Evolutionary conservation across 1,140 invertebrate species (phyloP).

Genomic region (Dufourea novaeangliae): DNA sequence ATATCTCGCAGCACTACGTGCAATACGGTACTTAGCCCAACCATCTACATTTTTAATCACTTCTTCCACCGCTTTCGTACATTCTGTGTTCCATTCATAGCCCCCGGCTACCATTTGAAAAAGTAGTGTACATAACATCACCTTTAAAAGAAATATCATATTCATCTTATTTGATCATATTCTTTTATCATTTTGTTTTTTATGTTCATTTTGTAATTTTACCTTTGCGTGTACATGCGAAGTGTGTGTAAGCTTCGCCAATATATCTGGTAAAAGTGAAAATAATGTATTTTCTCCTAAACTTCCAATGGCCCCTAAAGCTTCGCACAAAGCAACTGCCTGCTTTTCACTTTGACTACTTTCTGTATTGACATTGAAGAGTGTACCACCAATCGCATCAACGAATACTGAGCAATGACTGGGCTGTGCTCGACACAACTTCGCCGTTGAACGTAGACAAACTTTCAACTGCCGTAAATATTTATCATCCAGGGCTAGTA

Average conservation of each 20-base stretch:
- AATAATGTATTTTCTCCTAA: conserved; percentile 84
- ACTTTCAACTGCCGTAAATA: conserved; percentile 84
- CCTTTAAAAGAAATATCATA: conserved; percentile 65
- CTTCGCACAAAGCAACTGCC: conserved; percentile 84
- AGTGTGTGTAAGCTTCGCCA: conserved; percentile 80
- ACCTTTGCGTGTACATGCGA: conserved; percentile 77
- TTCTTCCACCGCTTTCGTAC: conserved; percentile 82
- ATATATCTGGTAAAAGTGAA: conserved; percentile 83
- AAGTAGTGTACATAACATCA: conserved; percentile 90
- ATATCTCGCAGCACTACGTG: conserved; percentile 91
- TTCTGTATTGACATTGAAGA: conserved; percentile 77
- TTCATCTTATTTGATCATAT: conserved; percentile 11
- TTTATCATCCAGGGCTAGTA: conserved; percentile 82
- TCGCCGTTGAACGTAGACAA: conserved; percentile 87
- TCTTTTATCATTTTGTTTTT: background rate
- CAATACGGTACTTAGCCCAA: conserved; percentile 94
- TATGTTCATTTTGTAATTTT: conserved; percentile 11
- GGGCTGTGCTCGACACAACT: conserved; percentile 84
- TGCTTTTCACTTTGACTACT: conserved; percentile 74
- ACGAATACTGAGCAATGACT: conserved; percentile 85
- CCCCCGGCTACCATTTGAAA: conserved; percentile 90
- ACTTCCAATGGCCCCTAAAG: conserved; percentile 88
- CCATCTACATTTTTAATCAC: conserved; percentile 85
- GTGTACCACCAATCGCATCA: conserved; percentile 83
- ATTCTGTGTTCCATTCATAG: conserved; percentile 83